Base-by-base conservation (phyloP, 2,888 invertebrate genomes). In the Hydrotaea cyrtoneurina region DNA sequence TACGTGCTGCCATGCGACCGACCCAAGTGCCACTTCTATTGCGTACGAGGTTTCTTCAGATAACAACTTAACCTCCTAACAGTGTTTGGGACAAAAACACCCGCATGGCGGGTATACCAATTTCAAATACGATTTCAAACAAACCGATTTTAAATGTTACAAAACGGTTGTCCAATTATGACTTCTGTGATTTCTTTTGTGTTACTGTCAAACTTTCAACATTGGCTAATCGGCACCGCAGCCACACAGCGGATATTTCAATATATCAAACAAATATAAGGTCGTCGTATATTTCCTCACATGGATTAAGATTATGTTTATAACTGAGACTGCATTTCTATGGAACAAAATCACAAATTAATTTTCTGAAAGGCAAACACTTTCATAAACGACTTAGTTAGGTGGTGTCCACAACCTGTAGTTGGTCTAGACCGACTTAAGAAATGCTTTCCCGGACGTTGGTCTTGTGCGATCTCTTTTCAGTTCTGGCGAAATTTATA, bases 61-160 rank as follows among this genome's bases (percentile, higher is more conserved):
- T 69, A 69, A 69, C 66, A 43, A n/a, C 7, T 23, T 26, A 59
- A 62, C 62, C 53, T 79, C 66, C 53, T 13, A 77, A 43, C 57
- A 59, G 62, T 64, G 46, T 73, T 39, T 19, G 3, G 11, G 62
- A 3, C 62, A 62, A 62, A 75, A 7, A 64, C 72, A 78, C 79
- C 82, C 64, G 73, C 79, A 72, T 73, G 71, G 59, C 43, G 31
- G 17, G 19, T 50, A 2, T 43, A 43, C 39, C 11, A 8, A 39
- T 39, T 39, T 39, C 13, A 10, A 11, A 39, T 13, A 7, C 7
- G 31, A 4, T 31, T 31, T 31, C 31, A 31, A 31, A 31, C 7
- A n/a, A n/a, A 5, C 36, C 3, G 36, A 36, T 36, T 36, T 11
- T 13, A 43, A 43, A 13, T 43, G 79, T 55, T 36, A 78, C n/a